phyloP scores from a whole-genome alignment of 2,888 invertebrate genomes.

The Plagodis dolabraria region DNA sequence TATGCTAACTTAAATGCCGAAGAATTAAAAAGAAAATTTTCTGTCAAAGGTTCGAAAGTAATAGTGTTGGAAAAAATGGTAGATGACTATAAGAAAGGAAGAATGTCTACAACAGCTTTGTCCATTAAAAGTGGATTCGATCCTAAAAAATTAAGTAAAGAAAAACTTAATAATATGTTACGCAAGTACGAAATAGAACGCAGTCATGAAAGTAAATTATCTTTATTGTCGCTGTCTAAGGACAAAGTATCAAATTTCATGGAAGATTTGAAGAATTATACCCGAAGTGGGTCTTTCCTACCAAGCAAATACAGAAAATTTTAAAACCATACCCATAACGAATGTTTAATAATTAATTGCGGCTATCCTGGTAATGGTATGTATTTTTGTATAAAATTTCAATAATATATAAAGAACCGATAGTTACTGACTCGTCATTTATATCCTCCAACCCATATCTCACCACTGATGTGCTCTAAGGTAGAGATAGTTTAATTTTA shows the following conservation, averaged over 20 bases:
- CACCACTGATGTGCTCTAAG: too few relatives aligned
- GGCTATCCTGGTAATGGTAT: too few relatives aligned
- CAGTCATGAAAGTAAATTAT: background rate
- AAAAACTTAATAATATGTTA: constrained; percentile 41
- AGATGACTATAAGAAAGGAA: constrained; percentile 38
- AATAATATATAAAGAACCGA: too few relatives aligned
- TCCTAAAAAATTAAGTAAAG: constrained; percentile 40
- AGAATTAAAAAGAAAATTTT: constrained; percentile 41
- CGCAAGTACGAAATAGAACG: constrained; percentile 37
- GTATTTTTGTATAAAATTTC: too few relatives aligned
- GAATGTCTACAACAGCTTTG: constrained; percentile 40
- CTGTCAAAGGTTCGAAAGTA: constrained; percentile 30
- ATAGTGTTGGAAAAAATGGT: constrained; percentile 33
- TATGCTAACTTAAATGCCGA: constrained; percentile 19
- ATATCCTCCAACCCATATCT: too few relatives aligned
- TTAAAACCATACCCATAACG: background rate
- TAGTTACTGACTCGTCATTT: too few relatives aligned
- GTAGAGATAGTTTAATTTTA: too few relatives aligned
- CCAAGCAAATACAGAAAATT: background rate
- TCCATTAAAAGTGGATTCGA: constrained; percentile 42
- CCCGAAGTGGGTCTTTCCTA: background rate
- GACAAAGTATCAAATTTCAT: background rate
- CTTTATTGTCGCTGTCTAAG: background rate
- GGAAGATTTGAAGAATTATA: background rate
- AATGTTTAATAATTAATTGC: too few relatives aligned